Evolutionary conservation across 2,113 vertebrate species (phyloP).

Genomic region (Thamnaconus septentrionalis): DNA sequence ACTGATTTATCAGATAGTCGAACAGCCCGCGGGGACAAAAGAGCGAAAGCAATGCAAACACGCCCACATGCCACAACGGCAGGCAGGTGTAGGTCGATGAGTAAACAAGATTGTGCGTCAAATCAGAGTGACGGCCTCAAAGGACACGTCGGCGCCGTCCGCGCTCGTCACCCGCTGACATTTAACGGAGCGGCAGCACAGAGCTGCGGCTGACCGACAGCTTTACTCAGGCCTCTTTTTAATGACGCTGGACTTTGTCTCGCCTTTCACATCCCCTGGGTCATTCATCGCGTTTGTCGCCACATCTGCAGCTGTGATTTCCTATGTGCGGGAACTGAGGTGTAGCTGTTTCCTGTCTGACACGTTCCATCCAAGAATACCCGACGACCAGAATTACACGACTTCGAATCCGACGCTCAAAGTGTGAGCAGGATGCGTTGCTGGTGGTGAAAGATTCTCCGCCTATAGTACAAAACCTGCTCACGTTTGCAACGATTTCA

Average conservation of each 20-base stretch:
- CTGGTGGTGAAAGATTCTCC: background rate
- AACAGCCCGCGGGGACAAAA: slow-evolving; percentile 2
- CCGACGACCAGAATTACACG: background rate
- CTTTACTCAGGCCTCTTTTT: slow-evolving; percentile 20
- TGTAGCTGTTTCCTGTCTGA: background rate
- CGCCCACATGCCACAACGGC: slow-evolving; percentile 10
- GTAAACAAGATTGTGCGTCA: slow-evolving; percentile 57
- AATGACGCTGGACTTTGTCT: background rate
- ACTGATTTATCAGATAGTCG: slow-evolving; percentile 3
- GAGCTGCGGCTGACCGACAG: slow-evolving; percentile 27
- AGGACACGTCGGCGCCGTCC: slow-evolving; percentile 45
- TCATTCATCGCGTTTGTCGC: background rate
- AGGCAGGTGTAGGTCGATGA: slow-evolving; percentile 36
- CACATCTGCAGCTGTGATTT: too few relatives aligned
- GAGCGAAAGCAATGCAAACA: background rate
- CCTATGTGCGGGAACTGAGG: background rate
- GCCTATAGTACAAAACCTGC: background rate
- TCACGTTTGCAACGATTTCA: background rate
- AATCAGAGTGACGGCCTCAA: slow-evolving; percentile 63
- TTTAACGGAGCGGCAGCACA: slow-evolving; percentile 52
- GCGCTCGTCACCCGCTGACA: slow-evolving; percentile 60
- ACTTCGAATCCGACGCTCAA: slow-evolving; percentile 1
- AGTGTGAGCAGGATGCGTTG: background rate
- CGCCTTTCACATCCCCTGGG: background rate
- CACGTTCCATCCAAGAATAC: slow-evolving; percentile 36